phyloP scores from a whole-genome alignment of 2,888 invertebrate genomes.

The Cryptocephalus primarius region DNA sequence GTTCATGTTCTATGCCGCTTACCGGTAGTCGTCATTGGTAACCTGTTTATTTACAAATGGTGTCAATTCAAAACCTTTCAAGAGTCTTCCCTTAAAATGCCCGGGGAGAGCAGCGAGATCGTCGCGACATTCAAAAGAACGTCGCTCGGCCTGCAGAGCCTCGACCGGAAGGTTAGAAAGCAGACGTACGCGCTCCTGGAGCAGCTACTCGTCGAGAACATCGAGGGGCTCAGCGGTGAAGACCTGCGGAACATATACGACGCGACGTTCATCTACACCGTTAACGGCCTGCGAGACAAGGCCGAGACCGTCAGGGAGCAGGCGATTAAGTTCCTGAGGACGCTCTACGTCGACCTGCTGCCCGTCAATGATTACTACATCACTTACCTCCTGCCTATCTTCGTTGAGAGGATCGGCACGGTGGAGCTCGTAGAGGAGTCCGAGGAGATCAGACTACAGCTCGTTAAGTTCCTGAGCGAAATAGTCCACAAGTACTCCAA shows the following conservation, averaged over 20 bases:
- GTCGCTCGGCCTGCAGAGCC: conserved; percentile 41
- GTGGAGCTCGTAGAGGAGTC: conserved; percentile 59
- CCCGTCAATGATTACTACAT: conserved; percentile 62
- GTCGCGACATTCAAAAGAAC: conserved; percentile 22
- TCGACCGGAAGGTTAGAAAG: conserved; percentile 48
- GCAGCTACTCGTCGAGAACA: conserved; percentile 38
- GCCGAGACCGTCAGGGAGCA: conserved; percentile 54
- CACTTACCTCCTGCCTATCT: conserved; percentile 61
- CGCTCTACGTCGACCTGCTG: conserved; percentile 43
- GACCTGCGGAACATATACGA: conserved; percentile 33
- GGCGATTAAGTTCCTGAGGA: conserved; percentile 44
- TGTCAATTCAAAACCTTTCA: not conserved
- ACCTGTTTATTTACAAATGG: not conserved
- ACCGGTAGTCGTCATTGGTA: not conserved
- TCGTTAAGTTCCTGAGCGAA: conserved; percentile 53
- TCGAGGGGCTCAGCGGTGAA: conserved; percentile 35
- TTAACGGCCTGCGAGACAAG: conserved; percentile 43
- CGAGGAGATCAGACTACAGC: conserved; percentile 71
- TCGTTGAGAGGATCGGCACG: conserved; percentile 67
- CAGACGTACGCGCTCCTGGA: conserved; percentile 45
- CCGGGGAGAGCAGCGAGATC: conserved; percentile 5
- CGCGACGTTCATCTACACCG: conserved; percentile 35
- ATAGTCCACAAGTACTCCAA: conserved; percentile 44
- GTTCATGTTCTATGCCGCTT: too few relatives aligned
- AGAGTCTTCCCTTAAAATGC: not conserved